phyloP scores from a whole-genome alignment of 2,113 vertebrate species.

The Phaethon lepturus region DNA sequence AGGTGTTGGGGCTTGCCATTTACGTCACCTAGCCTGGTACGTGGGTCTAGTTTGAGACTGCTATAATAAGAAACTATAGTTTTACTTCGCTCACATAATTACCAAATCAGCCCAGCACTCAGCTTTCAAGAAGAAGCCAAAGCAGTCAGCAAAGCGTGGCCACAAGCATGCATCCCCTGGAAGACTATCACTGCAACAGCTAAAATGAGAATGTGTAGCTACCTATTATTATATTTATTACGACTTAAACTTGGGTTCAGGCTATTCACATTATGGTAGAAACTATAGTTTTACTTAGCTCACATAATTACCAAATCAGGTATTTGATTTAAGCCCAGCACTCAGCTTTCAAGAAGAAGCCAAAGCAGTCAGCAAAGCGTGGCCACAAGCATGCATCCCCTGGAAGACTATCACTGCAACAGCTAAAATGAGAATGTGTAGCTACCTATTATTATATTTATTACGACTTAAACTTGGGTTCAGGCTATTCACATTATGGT shows the following conservation, averaged over 20 bases:
- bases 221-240: conserved; percentile 10
- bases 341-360: neutral
- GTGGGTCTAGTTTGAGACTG: neutral
- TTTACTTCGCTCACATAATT: neutral
- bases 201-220: neutral
- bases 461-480: neutral
- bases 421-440: neutral
- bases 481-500: neutral
- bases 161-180: neutral
- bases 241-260: too few relatives aligned
- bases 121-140: neutral
- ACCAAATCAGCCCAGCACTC: neutral
- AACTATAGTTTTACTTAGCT: neutral
- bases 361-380: neutral
- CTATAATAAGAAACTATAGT: neutral
- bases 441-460: neutral
- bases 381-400: neutral
- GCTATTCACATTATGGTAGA: too few relatives aligned
- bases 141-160: neutral
- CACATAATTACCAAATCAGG: neutral
- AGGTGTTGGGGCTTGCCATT: neutral
- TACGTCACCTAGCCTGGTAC: neutral
- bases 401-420: neutral
- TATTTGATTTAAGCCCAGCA: too few relatives aligned
- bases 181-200: neutral